Conservation (phyloP, 2,113 vertebrate genomes). For the Cryptomyrus ogoouensis region DNA sequence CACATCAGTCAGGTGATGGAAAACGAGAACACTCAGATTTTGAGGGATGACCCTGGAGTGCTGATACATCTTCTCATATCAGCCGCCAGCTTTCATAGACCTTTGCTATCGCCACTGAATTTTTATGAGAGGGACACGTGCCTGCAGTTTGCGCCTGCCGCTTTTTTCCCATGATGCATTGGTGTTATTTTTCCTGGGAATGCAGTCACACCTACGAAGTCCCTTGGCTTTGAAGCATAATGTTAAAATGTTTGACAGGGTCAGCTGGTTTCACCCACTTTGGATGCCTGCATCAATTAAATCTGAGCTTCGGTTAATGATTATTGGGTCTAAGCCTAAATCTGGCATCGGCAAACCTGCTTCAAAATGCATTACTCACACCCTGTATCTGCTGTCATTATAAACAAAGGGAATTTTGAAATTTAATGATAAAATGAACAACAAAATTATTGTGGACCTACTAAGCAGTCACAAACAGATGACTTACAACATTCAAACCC, state of each 20-base stretch:
- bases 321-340: not conserved
- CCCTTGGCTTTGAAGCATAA: not conserved
- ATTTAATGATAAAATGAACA: not conserved
- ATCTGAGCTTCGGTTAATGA: not conserved
- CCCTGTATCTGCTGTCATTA: not conserved
- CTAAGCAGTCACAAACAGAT: not conserved
- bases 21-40: not conserved
- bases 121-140: not conserved
- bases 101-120: not conserved
- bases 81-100: not conserved
- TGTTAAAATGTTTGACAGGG: not conserved
- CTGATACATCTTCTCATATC: not conserved
- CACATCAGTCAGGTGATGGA: not conserved
- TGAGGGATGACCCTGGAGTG: not conserved
- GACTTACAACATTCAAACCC: not conserved
- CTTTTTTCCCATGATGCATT: not conserved
- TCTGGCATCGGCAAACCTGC: not conserved
- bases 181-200: not conserved
- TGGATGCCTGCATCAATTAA: not conserved
- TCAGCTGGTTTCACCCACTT: not conserved
- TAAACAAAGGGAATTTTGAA: not conserved
- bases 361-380: not conserved
- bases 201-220: not conserved
- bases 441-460: not conserved
- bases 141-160: not conserved